Evolutionary conservation across 2,888 invertebrate genomes (phyloP), one percentile per base, ranked within the genome.

Genomic region (Rotaria magnacalcarata): DNA sequence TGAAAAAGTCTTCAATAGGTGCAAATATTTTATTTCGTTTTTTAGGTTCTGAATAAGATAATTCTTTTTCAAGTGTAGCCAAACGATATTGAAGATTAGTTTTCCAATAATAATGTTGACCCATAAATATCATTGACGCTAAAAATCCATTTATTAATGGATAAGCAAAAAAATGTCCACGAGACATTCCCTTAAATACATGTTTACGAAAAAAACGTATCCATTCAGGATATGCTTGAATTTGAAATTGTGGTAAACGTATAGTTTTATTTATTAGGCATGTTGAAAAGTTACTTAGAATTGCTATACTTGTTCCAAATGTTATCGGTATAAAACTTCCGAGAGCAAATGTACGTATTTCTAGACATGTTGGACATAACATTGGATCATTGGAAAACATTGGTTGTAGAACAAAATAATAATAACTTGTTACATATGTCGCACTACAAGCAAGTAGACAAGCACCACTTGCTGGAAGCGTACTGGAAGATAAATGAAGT

Each of bases 71-170:
- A 47, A 80, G 27, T 6, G 67, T 6, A 19, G 16, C 24, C 11
- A 43, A 47, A 14, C 41, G 24, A 47, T n/a, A 11, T 80, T 24
- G 47, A 47, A 80, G 43, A n/a, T 8, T 41, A 80, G 10, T 43
- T 80, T 24, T 43, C 80, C 80, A 80, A 47, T 80, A 80, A 6
- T 80, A 80, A n/a, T n/a, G 7, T 80, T 80, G 80, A 41, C 80
- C 80, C 10, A 47, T n/a, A 47, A 80, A n/a, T 80, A 80, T 11
- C 21, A 47, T 24, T 24, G 80, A 80, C n/a, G 47, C 8, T n/a
- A 80, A 47, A 47, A 80, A 43, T n/a, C 43, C 47, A 80, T 80
- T 80, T 21, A 80, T n/a, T 80, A 80, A 11, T n/a, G 80, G 47
- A n/a, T 10, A 43, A 43, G 21, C 10, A 47, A 80, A n/a, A 47